A percentile compares a stretch with the other conserved stretches of the same genome.
Evolutionary conservation across 2,888 invertebrate genomes (phyloP).

Genomic region (Aphodius granarius): DNA sequence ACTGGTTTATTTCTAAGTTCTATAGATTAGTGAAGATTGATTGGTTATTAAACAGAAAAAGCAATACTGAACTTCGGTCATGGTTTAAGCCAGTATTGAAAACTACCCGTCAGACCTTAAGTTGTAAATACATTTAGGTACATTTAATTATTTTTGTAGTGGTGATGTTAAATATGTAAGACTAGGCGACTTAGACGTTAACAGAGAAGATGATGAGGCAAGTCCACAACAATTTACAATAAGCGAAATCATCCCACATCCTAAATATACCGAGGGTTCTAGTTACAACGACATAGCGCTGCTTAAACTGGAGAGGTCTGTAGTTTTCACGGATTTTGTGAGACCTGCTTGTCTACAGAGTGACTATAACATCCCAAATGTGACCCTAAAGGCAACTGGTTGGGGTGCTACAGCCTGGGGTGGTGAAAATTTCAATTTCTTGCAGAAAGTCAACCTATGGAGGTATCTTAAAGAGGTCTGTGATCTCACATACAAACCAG

Average conservation of each 20-base stretch:
- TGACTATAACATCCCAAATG: conserved; percentile 27
- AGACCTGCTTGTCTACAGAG: conserved; percentile 56
- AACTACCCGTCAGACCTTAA: no score
- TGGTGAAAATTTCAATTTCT: conserved; percentile 41
- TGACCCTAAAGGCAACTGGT: conserved; percentile 52
- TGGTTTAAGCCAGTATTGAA: no score
- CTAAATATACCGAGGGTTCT: conserved; percentile 48
- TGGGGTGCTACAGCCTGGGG: conserved; percentile 51
- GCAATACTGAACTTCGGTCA: no score
- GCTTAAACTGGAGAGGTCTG: conserved; percentile 49
- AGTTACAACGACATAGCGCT: conserved; percentile 60
- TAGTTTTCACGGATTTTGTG: conserved; percentile 48
- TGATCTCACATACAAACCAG: conserved; percentile 37
- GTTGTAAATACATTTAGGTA: background rate
- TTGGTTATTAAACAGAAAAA: no score
- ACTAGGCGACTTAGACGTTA: conserved; percentile 55
- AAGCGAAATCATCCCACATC: conserved; percentile 48
- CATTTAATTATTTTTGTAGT: conserved; percentile 33
- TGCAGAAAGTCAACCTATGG: conserved; percentile 54
- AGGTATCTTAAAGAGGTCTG: conserved; percentile 45
- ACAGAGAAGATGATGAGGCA: conserved; percentile 37
- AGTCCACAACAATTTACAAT: conserved; percentile 47
- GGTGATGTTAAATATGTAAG: conserved; percentile 50
- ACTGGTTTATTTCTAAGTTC: no score
- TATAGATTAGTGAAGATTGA: no score